Percentiles rank a stretch among this genome's conserved stretches.
Evolutionary conservation across 1,140 invertebrate genomes (phyloP).

Genomic region (Uloborus diversus): DNA sequence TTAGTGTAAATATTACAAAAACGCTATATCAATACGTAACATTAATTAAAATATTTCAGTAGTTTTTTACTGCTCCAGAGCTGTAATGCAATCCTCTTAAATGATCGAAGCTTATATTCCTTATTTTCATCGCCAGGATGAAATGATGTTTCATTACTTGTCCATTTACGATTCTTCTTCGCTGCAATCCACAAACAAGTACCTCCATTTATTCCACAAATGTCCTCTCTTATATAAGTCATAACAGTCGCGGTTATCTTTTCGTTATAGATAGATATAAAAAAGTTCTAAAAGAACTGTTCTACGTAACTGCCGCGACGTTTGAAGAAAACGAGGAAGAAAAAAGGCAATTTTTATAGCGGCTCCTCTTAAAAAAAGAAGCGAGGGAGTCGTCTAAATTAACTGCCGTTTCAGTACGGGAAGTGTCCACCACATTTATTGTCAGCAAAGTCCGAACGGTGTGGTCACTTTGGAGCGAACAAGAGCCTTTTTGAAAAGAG

Average conservation of each 20-base stretch:
- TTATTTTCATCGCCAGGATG: too few relatives aligned
- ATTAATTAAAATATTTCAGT: too few relatives aligned
- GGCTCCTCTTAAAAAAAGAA: conserved; percentile 8
- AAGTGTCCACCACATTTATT: conserved; percentile 2
- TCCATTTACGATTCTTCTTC: too few relatives aligned
- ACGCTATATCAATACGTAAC: too few relatives aligned
- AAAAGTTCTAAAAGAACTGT: not conserved
- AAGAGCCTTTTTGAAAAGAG: conserved; percentile 22
- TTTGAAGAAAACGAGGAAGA: not conserved
- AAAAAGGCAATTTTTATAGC: conserved; percentile 30
- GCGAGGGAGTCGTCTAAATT: conserved; percentile 36
- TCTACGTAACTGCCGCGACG: not conserved
- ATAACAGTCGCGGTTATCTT: conserved; percentile 4
- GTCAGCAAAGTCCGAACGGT: not conserved
- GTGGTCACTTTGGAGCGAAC: conserved; percentile 33
- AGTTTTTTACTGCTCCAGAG: too few relatives aligned
- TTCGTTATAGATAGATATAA: not conserved
- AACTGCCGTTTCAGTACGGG: conserved; percentile 29
- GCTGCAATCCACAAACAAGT: too few relatives aligned
- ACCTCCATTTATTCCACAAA: not conserved
- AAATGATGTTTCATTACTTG: too few relatives aligned
- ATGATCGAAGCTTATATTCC: too few relatives aligned
- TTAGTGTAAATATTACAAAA: too few relatives aligned
- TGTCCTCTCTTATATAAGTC: conserved; percentile 10
- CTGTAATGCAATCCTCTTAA: too few relatives aligned